These are phyloP conservation scores for Mythimna vitellina DNA, from an alignment of 2,888 invertebrate species.

Conservation along the genomic window DNA sequence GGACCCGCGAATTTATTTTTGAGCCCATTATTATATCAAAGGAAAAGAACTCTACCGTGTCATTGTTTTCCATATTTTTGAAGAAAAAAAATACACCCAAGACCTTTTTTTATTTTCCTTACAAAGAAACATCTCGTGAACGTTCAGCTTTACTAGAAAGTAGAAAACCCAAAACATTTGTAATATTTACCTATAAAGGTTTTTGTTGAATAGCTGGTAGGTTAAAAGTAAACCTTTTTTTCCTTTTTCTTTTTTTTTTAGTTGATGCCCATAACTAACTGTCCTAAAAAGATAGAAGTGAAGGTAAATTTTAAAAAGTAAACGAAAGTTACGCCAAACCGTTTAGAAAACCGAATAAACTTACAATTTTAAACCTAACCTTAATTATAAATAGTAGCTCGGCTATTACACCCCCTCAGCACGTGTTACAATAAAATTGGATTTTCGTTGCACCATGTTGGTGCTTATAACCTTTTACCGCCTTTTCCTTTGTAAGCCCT, in stretches of 20 bases:
- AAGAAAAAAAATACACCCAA: neutral
- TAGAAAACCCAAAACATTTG: neutral
- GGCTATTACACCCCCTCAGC: slow-evolving; percentile 46
- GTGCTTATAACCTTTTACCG: slow-evolving; percentile 71
- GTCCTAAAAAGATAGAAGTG: neutral
- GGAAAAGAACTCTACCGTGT: slow-evolving; percentile 42
- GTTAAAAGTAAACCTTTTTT: neutral
- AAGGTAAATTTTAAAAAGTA: neutral
- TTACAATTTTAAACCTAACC: slow-evolving; percentile 12
- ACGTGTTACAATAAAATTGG: slow-evolving; percentile 54
- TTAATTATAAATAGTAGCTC: slow-evolving; percentile 38
- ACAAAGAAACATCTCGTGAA: neutral
- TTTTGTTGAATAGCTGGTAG: neutral
- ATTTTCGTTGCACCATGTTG: slow-evolving; percentile 63
- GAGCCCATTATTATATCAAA: slow-evolving; percentile 46
- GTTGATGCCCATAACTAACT: neutral
- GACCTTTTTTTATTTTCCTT: slow-evolving; percentile 10
- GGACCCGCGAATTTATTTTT: slow-evolving; percentile 44
- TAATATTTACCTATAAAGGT: neutral
- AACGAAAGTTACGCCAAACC: neutral
- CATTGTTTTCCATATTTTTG: slow-evolving; percentile 52
- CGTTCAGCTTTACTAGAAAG: neutral
- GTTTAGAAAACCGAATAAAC: slow-evolving; percentile 11
- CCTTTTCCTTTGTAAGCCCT: slow-evolving; percentile 55
- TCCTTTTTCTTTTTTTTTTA: too few species aligned